Evolutionary conservation across 1,140 invertebrate species (phyloP), one percentile per base, ranked within the genome.

Genomic region (Drosophila malerkotliana): DNA sequence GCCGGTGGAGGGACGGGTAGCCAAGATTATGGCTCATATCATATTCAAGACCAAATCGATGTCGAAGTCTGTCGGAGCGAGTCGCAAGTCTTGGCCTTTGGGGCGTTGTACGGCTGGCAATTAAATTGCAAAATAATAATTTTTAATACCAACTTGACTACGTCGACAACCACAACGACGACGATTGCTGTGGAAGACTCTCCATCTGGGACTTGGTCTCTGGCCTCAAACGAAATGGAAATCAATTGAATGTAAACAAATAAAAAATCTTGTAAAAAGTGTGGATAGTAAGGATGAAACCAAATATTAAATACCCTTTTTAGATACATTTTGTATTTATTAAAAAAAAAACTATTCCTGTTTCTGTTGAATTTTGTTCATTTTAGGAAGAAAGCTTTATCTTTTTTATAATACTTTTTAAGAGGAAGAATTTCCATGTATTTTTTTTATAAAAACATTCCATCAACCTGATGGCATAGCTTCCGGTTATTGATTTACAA

Each of bases 71-170:
- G 49, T 44, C 37, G 51, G 24, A 66, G 44, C 68, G 56, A 61
- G 49, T 74, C 15, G 30, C 57, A 49, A 63, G 21, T 81, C 37
- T 71, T 80, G 83, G 77, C 82, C 78, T 87, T 75, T 78, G 82
- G 72, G 67, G 59, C 73, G 66, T 62, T 79, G 67, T 63, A 53
- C 30, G 54, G 51, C 41, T 53, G 61, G 82, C 81, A 85, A 85
- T 87, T 85, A 87, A 85, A 87, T 85, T 81, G 82, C 75, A 74
- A 87, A 85, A 87, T 87, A 82, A 88, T 85, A 80, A 88, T 82
- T 81, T 87, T 85, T 87, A 87, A 78, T 75, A 68, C 64, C 81
- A 76, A 63, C 55, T 62, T 74, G 79, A 63, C 54, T 41, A 26
- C 59, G 48, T 10, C 63, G 60, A 37, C 49, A 30, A 55, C 54